Evolutionary conservation across 2,888 invertebrate genomes (phyloP), one percentile per base, ranked within the genome.

Genomic region (Scaptomyza polygonia): DNA sequence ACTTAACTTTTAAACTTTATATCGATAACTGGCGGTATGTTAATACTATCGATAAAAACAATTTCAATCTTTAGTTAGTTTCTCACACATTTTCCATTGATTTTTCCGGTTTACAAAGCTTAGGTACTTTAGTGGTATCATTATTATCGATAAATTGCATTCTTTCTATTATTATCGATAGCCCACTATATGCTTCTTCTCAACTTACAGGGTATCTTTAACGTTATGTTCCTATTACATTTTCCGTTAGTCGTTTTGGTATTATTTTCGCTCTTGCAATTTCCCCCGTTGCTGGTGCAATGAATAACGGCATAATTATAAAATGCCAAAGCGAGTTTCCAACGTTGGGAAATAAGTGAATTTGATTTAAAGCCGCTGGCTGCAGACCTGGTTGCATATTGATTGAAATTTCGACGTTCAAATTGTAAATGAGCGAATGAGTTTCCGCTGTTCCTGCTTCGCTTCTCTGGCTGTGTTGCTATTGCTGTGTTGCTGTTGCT

Each of bases 391-490:
- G 9, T 16, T 39, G 75, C 65, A 77, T 72, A 77, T 76, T 77
- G 75, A 77, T 76, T 76, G 73, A 77, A 77, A 77, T 72, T 68
- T 59, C n/a, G 55, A 65, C 75, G 67, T 67, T 53, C 54, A 72
- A 61, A 62, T 72, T 72, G 75, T 62, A 77, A 77, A 77, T 68
- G 72, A 72, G 66, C 66, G 53, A 69, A 64, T 55, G 55, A 51
- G 53, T 63, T 64, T 52, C 52, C 40, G 52, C 29, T 8, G 25
- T 16, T 45, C 0, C 5, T n/a, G n/a, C 6, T 48, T n/a, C 18
- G n/a, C 6, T 48, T n/a, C 18, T 5, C 36, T 36, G 3, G 12
- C 14, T 29, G 14, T 14, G 8, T 25, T n/a, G 18, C 43, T 7
- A 12, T 21, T 7, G 34, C 8, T 27, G 25, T 8, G n/a, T 43